Evolutionary conservation across 2,888 invertebrate species (phyloP).

Genomic region (Cistogaster globosa): DNA sequence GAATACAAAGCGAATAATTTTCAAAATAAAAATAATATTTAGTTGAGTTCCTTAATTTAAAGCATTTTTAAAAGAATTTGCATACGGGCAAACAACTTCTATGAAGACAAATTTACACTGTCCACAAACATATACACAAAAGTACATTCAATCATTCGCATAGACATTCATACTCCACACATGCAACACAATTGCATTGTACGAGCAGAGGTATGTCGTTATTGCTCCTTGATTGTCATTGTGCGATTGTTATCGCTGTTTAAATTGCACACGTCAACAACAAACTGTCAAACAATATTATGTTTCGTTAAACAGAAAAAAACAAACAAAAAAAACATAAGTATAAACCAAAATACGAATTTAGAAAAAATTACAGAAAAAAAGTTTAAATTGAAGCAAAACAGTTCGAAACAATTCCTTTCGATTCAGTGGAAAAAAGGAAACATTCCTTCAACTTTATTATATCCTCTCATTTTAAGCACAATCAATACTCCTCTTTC

Average conservation of each 20-base stretch:
- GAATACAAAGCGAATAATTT: too few relatives aligned
- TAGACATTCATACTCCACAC: constrained; percentile 3
- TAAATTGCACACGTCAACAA: constrained; percentile 77
- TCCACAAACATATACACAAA: constrained; percentile 1
- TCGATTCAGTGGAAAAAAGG: constrained; percentile 54
- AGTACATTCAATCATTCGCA: constrained; percentile 36
- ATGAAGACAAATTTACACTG: constrained; percentile 10
- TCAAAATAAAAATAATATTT: too few relatives aligned
- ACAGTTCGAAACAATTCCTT: constrained; percentile 58
- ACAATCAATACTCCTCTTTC: not conserved
- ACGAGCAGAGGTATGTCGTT: constrained; percentile 59
- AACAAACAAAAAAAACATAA: not conserved
- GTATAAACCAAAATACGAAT: constrained; percentile 13
- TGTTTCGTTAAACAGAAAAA: constrained; percentile 56
- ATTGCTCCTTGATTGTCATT: constrained; percentile 74
- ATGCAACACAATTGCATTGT: constrained; percentile 58
- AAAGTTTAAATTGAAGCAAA: constrained; percentile 23
- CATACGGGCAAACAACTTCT: not conserved
- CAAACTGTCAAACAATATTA: constrained; percentile 75
- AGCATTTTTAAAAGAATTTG: too few relatives aligned
- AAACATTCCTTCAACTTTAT: constrained; percentile 67
- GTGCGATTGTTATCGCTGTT: constrained; percentile 76
- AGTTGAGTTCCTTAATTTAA: too few relatives aligned
- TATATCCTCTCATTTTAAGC: constrained; percentile 26
- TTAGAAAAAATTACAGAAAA: constrained; percentile 14